Evolutionary conservation across 1,140 invertebrate genomes (phyloP).

Genomic region (Ditylenchus dipsaci): DNA sequence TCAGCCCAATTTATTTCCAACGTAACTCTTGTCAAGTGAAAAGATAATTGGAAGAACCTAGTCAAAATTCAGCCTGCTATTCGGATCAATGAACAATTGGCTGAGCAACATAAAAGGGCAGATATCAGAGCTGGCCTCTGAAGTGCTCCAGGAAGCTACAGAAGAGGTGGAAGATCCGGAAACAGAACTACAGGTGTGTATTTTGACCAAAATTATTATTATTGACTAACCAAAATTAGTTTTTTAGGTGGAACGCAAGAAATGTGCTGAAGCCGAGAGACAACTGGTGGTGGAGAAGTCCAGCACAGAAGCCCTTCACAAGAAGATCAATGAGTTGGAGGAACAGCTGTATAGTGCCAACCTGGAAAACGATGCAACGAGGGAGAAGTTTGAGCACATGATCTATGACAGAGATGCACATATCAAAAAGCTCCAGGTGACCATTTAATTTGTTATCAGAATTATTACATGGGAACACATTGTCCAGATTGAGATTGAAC

Average conservation of each 20-base stretch:
- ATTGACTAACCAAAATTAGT: constrained; percentile 3
- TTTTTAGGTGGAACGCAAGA: constrained; percentile 34
- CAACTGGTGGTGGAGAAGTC: constrained; percentile 15
- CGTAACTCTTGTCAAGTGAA: background rate
- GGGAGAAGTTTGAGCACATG: constrained; percentile 28
- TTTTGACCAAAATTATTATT: background rate
- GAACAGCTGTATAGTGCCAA: constrained; percentile 26
- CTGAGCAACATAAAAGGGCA: constrained; percentile 32
- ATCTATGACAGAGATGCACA: constrained; percentile 22
- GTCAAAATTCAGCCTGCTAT: background rate
- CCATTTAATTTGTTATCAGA: background rate
- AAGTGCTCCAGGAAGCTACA: constrained; percentile 32
- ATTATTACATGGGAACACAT: background rate
- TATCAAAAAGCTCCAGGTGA: constrained; percentile 17
- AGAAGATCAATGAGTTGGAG: constrained; percentile 24
- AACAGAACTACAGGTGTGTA: constrained; percentile 30
- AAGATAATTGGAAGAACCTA: too few relatives aligned
- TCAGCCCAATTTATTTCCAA: background rate
- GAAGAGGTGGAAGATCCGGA: constrained; percentile 34
- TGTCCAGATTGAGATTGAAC: constrained; percentile 24
- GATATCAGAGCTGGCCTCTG: constrained; percentile 24
- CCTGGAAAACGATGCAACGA: constrained; percentile 27
- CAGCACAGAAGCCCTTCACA: constrained; percentile 23
- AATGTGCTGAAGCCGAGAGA: constrained; percentile 27
- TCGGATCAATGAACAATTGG: constrained; percentile 29